Evolutionary conservation across 2,888 invertebrate genomes (phyloP).

Genomic region (Dyspetes luteomarginatus): DNA sequence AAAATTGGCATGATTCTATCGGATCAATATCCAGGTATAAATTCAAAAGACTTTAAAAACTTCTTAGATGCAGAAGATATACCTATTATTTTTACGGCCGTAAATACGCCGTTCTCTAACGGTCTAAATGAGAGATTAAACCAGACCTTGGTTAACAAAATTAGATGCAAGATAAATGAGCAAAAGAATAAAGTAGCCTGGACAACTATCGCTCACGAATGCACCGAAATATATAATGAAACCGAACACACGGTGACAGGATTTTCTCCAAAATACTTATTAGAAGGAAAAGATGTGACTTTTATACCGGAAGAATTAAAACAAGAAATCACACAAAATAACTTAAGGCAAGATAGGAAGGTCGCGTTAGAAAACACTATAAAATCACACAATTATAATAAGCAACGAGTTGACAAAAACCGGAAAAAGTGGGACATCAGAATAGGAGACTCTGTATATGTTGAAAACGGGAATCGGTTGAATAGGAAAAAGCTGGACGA

Average conservation of each 20-base stretch:
- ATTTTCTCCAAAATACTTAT: conserved; percentile 68
- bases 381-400: conserved; percentile 69
- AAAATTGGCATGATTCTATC: conserved; percentile 63
- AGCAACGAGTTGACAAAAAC: conserved; percentile 66
- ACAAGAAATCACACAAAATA: conserved; percentile 47
- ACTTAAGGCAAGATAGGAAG: conserved; percentile 64
- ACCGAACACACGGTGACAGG: conserved; percentile 69
- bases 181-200: conserved; percentile 64
- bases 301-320: conserved; percentile 61
- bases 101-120: conserved; percentile 65
- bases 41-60: conserved; percentile 68
- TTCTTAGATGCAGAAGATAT: conserved; percentile 65
- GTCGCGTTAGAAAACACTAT: conserved; percentile 67
- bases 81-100: conserved; percentile 71
- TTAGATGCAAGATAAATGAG: conserved; percentile 71
- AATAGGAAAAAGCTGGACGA: conserved; percentile 71
- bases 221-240: conserved; percentile 69
- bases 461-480: conserved; percentile 71
- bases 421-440: conserved; percentile 67
- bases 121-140: conserved; percentile 55
- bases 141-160: conserved; percentile 72
- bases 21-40: conserved; percentile 71
- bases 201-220: conserved; percentile 69
- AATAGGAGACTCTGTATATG: conserved; percentile 71
- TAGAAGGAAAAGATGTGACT: conserved; percentile 64